phyloP scores from a whole-genome alignment of 37 sponge, comb jelly and placozoan species.

The Agelas oroides region DNA sequence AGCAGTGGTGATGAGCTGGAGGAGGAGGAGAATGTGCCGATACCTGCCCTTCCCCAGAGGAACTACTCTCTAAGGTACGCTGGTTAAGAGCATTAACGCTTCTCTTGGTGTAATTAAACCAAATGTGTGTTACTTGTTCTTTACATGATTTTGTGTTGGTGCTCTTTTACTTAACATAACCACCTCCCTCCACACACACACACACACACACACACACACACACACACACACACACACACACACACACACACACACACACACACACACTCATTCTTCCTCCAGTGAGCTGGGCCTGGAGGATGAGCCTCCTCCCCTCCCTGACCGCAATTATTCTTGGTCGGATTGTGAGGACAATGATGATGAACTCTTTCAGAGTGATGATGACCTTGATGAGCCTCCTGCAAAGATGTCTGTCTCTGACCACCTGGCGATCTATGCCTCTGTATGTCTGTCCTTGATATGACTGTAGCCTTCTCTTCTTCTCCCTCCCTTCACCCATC shows the following conservation, averaged over 20 bases:
- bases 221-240: no score
- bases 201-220: no score
- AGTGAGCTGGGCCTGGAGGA: conserved; percentile 59
- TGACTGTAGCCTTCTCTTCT: no score
- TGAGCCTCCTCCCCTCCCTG: conserved; percentile 68
- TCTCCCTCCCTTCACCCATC: neutral
- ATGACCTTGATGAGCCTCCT: conserved; percentile 44
- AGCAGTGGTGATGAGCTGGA: conserved; percentile 1
- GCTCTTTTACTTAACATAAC: neutral
- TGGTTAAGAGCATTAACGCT: no score
- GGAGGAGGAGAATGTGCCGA: neutral
- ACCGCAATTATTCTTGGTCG: conserved; percentile 64
- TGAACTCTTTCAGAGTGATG: conserved; percentile 55
- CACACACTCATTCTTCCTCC: neutral
- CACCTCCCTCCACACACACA: neutral
- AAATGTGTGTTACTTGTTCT: no score
- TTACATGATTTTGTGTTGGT: no score
- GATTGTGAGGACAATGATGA: conserved; percentile 72
- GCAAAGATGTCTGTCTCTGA: neutral
- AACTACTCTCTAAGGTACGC: neutral
- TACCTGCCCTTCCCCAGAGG: neutral
- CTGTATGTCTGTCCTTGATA: conserved; percentile 8
- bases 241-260: conserved; percentile 36
- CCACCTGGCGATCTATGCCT: conserved; percentile 27
- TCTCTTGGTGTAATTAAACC: no score